Evolutionary conservation across 2,797 vertebrate genomes (phyloP).

Genomic region (Margarornis squamiger): DNA sequence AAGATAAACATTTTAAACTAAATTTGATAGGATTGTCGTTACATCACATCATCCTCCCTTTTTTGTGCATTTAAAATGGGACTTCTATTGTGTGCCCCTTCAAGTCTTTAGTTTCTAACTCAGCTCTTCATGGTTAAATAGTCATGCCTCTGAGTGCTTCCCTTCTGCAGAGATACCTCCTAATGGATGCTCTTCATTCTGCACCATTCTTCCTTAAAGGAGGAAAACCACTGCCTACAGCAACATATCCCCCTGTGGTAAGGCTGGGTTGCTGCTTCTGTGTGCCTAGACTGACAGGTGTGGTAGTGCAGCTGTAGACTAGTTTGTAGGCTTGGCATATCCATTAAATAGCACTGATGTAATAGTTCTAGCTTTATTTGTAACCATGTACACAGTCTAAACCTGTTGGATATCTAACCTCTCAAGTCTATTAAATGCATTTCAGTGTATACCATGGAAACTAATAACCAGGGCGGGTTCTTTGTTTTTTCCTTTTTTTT

Average conservation of each 20-base stretch:
- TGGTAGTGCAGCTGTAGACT: constrained; percentile 33
- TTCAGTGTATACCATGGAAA: background rate
- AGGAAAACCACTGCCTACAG: constrained; percentile 55
- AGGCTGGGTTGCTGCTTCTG: constrained; percentile 55
- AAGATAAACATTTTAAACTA: background rate
- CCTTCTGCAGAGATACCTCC: constrained; percentile 48
- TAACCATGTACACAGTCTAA: background rate
- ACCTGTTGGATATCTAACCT: background rate
- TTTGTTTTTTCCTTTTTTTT: background rate
- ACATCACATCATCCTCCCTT: rapidly evolving
- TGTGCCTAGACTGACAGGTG: background rate
- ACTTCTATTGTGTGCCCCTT: background rate
- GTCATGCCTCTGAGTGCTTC: constrained; percentile 50
- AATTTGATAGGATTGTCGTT: background rate
- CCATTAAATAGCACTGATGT: background rate
- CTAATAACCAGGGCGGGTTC: background rate
- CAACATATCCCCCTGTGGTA: constrained; percentile 52
- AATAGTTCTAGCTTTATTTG: constrained; percentile 6
- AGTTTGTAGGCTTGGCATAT: constrained; percentile 15
- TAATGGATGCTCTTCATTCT: constrained; percentile 55
- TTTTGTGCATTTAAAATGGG: background rate
- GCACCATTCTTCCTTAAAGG: constrained; percentile 73
- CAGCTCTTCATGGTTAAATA: background rate
- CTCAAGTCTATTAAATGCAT: background rate
- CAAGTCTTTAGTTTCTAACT: background rate